Conservation (phyloP, 2,888 invertebrate genomes). For the Clostera curtula region DNA sequence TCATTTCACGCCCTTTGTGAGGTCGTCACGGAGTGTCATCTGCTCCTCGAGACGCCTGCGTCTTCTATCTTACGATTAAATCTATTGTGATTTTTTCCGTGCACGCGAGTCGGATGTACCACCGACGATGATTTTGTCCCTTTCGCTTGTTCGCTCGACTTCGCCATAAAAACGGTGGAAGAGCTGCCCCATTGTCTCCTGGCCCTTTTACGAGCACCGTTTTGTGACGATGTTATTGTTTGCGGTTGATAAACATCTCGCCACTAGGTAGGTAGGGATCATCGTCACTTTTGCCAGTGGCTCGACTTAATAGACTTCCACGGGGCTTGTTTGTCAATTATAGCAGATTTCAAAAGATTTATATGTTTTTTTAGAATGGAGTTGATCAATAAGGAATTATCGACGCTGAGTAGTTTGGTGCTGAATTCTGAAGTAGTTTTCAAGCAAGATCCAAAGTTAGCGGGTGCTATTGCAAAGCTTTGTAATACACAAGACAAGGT, state of each 20-base stretch:
- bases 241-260: slow-evolving; percentile 73
- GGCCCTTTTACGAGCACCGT: slow-evolving; percentile 69
- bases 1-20: slow-evolving; percentile 74
- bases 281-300: slow-evolving; percentile 65
- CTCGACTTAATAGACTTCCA: slow-evolving; percentile 54
- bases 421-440: slow-evolving; percentile 32
- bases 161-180: slow-evolving; percentile 65
- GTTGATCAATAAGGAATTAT: slow-evolving; percentile 50
- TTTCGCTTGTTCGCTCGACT: slow-evolving; percentile 63
- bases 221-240: slow-evolving; percentile 73
- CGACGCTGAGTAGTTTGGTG: slow-evolving; percentile 35
- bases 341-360: slow-evolving; percentile 41
- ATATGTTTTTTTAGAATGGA: slow-evolving; percentile 52
- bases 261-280: slow-evolving; percentile 70
- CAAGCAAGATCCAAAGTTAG: slow-evolving; percentile 53
- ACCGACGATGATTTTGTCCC: slow-evolving; percentile 71
- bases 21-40: slow-evolving; percentile 72
- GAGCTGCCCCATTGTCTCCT: slow-evolving; percentile 67
- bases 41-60: slow-evolving; percentile 72
- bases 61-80: slow-evolving; percentile 70
- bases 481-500: slow-evolving; percentile 24
- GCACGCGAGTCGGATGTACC: slow-evolving; percentile 67
- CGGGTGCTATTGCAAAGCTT: slow-evolving; percentile 53
- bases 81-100: slow-evolving; percentile 72
- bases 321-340: slow-evolving; percentile 59